A percentile compares a stretch with the other conserved stretches of the same genome.
phyloP scores from a whole-genome alignment of 1,140 invertebrate species.

The Hesperophylax magnus region DNA sequence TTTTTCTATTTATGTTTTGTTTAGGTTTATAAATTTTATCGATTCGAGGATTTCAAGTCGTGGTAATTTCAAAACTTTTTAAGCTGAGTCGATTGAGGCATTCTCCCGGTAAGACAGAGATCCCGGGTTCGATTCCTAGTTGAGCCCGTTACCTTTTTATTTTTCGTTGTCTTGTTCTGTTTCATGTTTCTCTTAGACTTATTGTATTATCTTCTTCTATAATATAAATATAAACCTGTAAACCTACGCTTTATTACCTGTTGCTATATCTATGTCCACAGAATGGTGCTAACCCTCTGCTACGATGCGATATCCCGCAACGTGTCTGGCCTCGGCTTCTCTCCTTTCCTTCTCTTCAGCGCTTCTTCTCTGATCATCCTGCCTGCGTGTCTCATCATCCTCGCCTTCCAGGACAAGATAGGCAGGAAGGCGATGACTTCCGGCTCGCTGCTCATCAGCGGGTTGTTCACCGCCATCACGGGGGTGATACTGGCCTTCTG shows the following conservation, averaged over 20 bases:
- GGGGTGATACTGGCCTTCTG: slow-evolving; percentile 62
- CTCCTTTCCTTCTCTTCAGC: slow-evolving; percentile 73
- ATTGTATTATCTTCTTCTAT: too few relatives aligned
- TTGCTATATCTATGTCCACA: slow-evolving; percentile 49
- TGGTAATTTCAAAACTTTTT: too few relatives aligned
- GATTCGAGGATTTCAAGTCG: too few relatives aligned
- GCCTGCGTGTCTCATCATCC: slow-evolving; percentile 73
- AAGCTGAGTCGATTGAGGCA: too few relatives aligned
- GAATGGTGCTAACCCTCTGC: slow-evolving; percentile 75
- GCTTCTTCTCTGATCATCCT: slow-evolving; percentile 72
- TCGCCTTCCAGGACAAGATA: slow-evolving; percentile 72
- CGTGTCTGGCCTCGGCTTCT: slow-evolving; percentile 72
- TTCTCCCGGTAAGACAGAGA: too few relatives aligned
- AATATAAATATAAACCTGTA: too few relatives aligned
- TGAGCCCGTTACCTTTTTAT: too few relatives aligned
- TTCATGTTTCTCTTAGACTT: too few relatives aligned
- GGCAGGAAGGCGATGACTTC: slow-evolving; percentile 74
- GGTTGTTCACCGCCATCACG: slow-evolving; percentile 67
- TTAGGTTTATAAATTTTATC: too few relatives aligned
- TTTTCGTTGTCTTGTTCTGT: too few relatives aligned
- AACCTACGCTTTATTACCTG: background rate
- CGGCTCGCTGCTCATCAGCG: slow-evolving; percentile 70
- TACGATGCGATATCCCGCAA: slow-evolving; percentile 77
- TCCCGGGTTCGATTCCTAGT: too few relatives aligned
- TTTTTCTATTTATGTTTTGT: too few relatives aligned